These are phyloP conservation scores for Nebria brevicollis DNA, from an alignment of 2,888 invertebrate species.

Conservation along the genomic window DNA sequence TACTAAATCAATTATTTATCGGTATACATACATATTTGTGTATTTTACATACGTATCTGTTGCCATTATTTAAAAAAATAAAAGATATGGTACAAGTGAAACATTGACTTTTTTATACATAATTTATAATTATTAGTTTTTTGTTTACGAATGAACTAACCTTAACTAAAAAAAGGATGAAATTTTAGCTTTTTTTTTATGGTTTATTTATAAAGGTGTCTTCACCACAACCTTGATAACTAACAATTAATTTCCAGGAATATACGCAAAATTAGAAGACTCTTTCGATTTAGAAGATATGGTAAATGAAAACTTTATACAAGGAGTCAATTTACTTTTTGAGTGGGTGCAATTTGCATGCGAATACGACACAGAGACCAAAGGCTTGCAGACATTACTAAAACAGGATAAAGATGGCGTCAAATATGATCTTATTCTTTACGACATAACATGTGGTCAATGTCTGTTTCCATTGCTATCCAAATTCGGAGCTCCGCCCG, in stretches of 20 bases:
- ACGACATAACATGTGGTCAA: constrained; percentile 15
- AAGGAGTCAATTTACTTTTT: not conserved
- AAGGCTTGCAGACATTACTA: constrained; percentile 13
- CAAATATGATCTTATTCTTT: constrained; percentile 31
- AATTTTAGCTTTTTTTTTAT: no score
- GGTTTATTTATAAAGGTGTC: not conserved
- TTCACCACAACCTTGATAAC: not conserved
- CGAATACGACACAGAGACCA: constrained; percentile 9
- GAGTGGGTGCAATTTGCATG: constrained; percentile 3
- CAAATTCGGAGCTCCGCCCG: constrained; percentile 32
- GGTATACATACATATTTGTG: no score
- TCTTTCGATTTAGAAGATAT: not conserved
- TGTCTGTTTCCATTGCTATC: constrained; percentile 35
- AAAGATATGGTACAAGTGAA: not conserved
- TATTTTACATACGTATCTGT: no score
- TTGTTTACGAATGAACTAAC: not conserved
- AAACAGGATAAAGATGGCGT: constrained; percentile 1
- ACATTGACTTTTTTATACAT: not conserved
- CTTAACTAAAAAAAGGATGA: not conserved
- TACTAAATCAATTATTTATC: not conserved
- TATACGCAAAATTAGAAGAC: not conserved
- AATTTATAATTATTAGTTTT: not conserved
- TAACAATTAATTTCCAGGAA: not conserved
- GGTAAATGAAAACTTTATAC: not conserved
- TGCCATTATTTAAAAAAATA: no score